These are phyloP conservation scores for Euclidia mi DNA, from an alignment of 2,888 invertebrate genomes.

Conservation along the genomic window DNA sequence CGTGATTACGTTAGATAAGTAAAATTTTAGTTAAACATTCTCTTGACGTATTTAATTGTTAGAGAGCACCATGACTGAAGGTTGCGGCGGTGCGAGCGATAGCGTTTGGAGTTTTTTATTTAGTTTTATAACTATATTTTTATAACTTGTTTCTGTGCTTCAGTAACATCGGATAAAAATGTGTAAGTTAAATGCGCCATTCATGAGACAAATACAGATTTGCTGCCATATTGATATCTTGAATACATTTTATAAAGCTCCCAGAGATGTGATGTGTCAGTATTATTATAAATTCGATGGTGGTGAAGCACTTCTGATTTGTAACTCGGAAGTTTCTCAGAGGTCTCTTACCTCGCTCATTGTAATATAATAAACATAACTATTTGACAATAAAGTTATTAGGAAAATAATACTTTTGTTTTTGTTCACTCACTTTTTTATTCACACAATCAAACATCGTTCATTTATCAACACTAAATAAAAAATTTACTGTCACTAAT, in stretches of 20 bases:
- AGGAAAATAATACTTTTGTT: conserved; percentile 60
- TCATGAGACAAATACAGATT: conserved; percentile 11
- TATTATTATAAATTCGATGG: conserved; percentile 75
- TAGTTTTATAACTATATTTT: conserved; percentile 81
- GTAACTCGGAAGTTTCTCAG: conserved; percentile 68
- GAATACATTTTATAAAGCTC: conserved; percentile 25
- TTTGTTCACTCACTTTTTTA: conserved; percentile 17
- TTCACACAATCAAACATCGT: no score
- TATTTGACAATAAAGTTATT: conserved; percentile 84
- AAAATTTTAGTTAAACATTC: conserved; percentile 66
- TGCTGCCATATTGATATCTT: conserved; percentile 22
- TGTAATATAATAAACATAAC: conserved; percentile 71
- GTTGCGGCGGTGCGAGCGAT: conserved; percentile 67
- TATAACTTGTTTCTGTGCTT: conserved; percentile 75
- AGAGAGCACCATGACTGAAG: conserved; percentile 76
- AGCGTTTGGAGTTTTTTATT: conserved; percentile 79
- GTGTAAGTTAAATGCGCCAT: conserved; percentile 26
- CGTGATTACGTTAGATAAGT: conserved; percentile 56
- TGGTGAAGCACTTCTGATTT: conserved; percentile 77
- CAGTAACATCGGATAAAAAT: conserved; percentile 67
- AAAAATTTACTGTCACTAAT: no score
- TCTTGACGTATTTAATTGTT: conserved; percentile 50
- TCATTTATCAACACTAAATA: no score
- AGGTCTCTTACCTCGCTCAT: conserved; percentile 67
- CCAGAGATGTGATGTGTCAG: conserved; percentile 59